Conservation (phyloP, 2,888 invertebrate genomes). For the Cantharis flavilabris region DNA sequence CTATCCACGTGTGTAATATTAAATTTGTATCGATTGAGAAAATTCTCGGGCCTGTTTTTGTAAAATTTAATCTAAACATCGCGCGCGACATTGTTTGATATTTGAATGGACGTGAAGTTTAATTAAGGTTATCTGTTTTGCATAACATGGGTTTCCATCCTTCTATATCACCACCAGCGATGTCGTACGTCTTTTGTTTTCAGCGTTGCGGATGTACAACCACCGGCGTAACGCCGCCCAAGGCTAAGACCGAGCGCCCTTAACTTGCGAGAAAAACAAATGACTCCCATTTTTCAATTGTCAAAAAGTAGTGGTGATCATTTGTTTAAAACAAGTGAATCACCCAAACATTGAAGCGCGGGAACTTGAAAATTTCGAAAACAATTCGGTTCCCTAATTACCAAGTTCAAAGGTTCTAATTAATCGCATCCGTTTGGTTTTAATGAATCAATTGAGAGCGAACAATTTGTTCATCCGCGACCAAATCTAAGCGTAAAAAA, state of each 20-base stretch:
- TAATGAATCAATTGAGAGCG: background rate
- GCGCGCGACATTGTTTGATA: background rate
- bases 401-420: background rate
- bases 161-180: background rate
- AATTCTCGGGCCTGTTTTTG: background rate
- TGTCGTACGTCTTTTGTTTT: background rate
- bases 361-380: background rate
- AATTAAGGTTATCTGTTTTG: background rate
- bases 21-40: background rate
- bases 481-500: background rate
- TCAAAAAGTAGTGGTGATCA: no score
- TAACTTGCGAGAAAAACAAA: background rate
- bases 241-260: no score
- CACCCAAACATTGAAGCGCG: background rate
- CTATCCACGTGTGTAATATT: background rate
- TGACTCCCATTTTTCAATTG: background rate
- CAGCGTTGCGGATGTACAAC: background rate
- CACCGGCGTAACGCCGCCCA: no score
- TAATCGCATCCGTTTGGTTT: background rate
- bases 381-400: background rate
- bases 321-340: background rate
- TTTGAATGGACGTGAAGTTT: background rate
- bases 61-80: background rate
- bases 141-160: background rate
- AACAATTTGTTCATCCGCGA: background rate